Percentiles rank a stretch among this genome's conserved stretches.
phyloP scores from a whole-genome alignment of 2,797 vertebrate genomes.

The Enteromius trimaculatus region DNA sequence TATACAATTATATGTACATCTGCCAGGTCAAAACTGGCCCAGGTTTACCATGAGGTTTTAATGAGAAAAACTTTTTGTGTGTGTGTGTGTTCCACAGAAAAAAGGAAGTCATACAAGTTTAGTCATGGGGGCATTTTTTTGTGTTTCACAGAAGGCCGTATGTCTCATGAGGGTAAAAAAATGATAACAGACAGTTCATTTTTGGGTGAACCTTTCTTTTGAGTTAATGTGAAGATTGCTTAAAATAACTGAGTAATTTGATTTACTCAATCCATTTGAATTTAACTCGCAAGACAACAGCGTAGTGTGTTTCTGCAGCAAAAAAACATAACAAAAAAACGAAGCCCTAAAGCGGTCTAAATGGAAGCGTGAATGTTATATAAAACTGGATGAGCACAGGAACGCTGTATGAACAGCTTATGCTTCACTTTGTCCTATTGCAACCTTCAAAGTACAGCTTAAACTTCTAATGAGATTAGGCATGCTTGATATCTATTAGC shows the following conservation, averaged over 20 bases:
- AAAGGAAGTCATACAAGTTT: background rate
- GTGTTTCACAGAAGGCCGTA: background rate
- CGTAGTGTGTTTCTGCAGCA: background rate
- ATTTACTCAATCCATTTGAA: background rate
- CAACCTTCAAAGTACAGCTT: slow-evolving; percentile 73
- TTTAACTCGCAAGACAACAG: background rate
- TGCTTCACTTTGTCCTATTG: slow-evolving; percentile 61
- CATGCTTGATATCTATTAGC: slow-evolving; percentile 71
- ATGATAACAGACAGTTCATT: background rate
- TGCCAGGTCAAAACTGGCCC: background rate
- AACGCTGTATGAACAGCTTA: slow-evolving; percentile 44
- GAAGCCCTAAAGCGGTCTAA: slow-evolving; percentile 11
- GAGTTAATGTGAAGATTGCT: slow-evolving; percentile 2
- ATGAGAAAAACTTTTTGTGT: too few species aligned
- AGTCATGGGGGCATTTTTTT: background rate
- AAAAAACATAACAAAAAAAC: background rate
- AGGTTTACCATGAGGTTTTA: background rate
- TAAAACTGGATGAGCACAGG: slow-evolving; percentile 11
- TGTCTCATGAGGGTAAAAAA: background rate
- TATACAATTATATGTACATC: background rate
- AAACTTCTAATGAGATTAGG: slow-evolving; percentile 75
- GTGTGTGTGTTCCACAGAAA: background rate
- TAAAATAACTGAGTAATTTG: background rate
- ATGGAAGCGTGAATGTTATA: slow-evolving; percentile 1
- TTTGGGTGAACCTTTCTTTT: background rate